These are phyloP conservation scores for Apodemus agrarius DNA, from an alignment of 2,797 vertebrate species.

Conservation along the genomic window DNA sequence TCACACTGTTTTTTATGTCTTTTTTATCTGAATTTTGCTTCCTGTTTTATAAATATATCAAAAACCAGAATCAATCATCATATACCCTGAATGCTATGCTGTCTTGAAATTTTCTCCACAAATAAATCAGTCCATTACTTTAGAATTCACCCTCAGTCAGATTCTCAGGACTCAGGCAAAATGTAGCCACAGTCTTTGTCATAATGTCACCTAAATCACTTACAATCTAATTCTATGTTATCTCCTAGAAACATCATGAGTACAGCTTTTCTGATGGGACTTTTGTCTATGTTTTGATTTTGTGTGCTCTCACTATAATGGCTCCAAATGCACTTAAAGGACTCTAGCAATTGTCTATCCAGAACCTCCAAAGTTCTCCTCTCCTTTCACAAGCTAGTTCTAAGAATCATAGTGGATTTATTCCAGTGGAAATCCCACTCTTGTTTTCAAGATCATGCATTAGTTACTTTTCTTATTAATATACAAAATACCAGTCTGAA, in stretches of 20 bases:
- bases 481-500: not conserved
- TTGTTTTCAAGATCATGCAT: too few relatives aligned
- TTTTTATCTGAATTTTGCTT: not conserved
- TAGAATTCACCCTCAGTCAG: not conserved
- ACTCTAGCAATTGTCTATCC: not conserved
- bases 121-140: not conserved
- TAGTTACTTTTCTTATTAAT: not conserved
- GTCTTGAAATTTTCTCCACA: not conserved
- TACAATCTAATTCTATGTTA: not conserved
- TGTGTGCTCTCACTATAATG: not conserved
- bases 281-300: not conserved
- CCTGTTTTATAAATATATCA: not conserved
- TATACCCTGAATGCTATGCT: not conserved
- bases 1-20: not conserved
- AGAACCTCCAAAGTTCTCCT: not conserved
- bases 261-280: not conserved
- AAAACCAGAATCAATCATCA: not conserved
- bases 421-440: not conserved
- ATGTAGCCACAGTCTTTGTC: not conserved
- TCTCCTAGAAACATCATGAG: not conserved
- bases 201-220: not conserved
- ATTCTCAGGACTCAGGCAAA: not conserved
- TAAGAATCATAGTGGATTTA: not conserved
- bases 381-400: not conserved
- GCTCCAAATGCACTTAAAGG: not conserved